These are phyloP conservation scores for Hemichromis elongatus DNA, from an alignment of 2,113 vertebrate genomes.

Conservation along the genomic window DNA sequence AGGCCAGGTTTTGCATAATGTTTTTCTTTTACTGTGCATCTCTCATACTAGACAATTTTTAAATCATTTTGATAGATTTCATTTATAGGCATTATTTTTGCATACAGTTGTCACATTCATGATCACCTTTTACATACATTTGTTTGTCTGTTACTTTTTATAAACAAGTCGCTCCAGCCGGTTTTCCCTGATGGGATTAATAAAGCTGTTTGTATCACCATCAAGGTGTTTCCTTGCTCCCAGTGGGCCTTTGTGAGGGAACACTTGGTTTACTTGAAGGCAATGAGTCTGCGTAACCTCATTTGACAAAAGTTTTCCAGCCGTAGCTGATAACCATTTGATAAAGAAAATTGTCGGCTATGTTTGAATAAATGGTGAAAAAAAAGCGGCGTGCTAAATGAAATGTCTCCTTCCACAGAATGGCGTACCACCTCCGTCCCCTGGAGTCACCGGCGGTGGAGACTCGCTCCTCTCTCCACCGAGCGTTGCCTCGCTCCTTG, in stretches of 20 bases:
- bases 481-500: conserved; percentile 91
- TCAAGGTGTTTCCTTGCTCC: background rate
- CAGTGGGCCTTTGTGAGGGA: background rate
- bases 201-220: background rate
- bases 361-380: background rate
- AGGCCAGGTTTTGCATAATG: background rate
- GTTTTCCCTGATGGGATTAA: background rate
- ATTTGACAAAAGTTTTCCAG: background rate
- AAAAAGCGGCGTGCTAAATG: background rate
- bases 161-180: background rate
- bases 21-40: background rate
- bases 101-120: background rate
- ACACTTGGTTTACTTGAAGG: background rate
- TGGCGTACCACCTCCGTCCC: conserved; percentile 74
- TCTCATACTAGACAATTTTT: background rate
- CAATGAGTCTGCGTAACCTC: background rate
- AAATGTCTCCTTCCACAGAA: conserved; percentile 68
- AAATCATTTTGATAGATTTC: background rate
- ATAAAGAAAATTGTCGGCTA: background rate
- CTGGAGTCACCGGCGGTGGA: conserved; percentile 67
- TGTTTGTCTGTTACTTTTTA: background rate
- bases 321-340: background rate
- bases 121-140: background rate
- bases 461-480: conserved; percentile 88
- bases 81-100: background rate